Conservation (phyloP, 2,888 invertebrate genomes). For the Chymomyza fuscimana region DNA sequence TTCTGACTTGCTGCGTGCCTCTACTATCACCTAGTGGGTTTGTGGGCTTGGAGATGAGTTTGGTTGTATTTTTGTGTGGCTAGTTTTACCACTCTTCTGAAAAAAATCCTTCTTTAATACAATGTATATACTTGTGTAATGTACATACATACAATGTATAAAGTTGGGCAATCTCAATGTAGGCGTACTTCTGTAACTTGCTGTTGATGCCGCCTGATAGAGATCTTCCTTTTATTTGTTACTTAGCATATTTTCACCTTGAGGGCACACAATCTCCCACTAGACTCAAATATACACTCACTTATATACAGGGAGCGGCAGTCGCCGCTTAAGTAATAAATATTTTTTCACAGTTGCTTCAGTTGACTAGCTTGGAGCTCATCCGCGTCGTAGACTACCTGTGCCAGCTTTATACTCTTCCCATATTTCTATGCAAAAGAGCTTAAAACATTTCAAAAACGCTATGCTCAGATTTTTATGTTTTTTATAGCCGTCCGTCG, state of each 20-base stretch:
- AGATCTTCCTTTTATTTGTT: constrained; percentile 73
- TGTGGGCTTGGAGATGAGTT: not conserved
- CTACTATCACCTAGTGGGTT: not conserved
- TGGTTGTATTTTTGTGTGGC: constrained; percentile 26
- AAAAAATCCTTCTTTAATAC: constrained; percentile 21
- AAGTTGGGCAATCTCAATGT: not conserved
- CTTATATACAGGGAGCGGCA: not conserved
- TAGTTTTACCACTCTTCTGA: constrained; percentile 54
- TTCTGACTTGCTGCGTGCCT: constrained; percentile 25
- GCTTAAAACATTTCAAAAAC: constrained; percentile 23
- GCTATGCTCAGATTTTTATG: not conserved
- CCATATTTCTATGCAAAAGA: not conserved
- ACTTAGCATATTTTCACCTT: constrained; percentile 75
- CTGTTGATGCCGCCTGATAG: constrained; percentile 47
- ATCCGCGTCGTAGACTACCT: constrained; percentile 36
- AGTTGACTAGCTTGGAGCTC: constrained; percentile 20
- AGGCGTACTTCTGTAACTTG: constrained; percentile 30
- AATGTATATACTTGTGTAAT: no score
- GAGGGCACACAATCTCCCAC: constrained; percentile 70
- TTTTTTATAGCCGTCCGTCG: not conserved
- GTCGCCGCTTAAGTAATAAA: constrained; percentile 54
- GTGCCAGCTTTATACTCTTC: constrained; percentile 19
- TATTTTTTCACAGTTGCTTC: constrained; percentile 58
- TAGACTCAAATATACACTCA: constrained; percentile 40
- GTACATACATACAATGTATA: no score